These are phyloP conservation scores for Diceros bicornis DNA, from an alignment of 2,797 vertebrate species.

Conservation along the genomic window DNA sequence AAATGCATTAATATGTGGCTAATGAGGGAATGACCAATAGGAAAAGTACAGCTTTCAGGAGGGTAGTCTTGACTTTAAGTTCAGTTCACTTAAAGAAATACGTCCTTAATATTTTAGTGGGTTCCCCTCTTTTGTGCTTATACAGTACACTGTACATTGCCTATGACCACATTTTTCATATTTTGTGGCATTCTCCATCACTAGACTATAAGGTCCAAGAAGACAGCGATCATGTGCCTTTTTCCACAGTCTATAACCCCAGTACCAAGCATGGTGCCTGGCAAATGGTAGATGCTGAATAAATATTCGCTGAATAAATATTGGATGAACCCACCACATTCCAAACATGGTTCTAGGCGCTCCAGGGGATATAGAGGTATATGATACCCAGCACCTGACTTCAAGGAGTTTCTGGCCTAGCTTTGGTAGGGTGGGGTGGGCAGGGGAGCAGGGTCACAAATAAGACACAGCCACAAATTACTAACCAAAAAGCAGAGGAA, in stretches of 20 bases:
- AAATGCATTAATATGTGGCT: neutral
- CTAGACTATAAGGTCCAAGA: neutral
- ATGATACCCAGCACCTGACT: neutral
- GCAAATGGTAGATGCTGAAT: neutral
- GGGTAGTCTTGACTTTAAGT: neutral
- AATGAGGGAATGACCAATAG: neutral
- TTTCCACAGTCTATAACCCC: neutral
- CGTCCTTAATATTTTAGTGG: neutral
- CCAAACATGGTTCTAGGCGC: neutral
- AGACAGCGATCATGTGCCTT: neutral
- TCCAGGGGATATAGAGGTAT: neutral
- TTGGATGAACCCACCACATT: neutral
- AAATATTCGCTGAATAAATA: conserved; percentile 33
- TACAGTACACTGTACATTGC: neutral
- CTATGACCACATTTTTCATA: neutral
- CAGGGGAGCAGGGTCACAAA: neutral
- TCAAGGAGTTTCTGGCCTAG: neutral
- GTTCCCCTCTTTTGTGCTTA: neutral
- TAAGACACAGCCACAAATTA: neutral
- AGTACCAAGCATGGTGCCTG: neutral
- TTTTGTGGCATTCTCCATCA: neutral
- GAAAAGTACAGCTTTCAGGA: neutral
- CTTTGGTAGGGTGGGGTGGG: neutral
- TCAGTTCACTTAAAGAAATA: neutral
- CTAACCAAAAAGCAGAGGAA: neutral